Evolutionary conservation across 2,888 invertebrate genomes (phyloP), one percentile per base, ranked within the genome.

Genomic region (Melinopterus prodromus): DNA sequence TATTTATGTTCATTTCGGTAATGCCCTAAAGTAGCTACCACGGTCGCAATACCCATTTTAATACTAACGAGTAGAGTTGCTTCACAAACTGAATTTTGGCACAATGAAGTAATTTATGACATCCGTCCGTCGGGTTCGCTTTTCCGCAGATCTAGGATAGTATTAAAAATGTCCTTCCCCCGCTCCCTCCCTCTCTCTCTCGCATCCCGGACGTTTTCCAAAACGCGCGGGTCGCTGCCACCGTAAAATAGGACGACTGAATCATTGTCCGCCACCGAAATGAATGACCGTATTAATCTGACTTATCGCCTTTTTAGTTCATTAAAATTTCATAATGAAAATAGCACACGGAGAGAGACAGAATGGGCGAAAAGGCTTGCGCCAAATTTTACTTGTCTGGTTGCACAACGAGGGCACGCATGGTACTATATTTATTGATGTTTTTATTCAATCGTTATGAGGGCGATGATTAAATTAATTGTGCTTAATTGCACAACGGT

Each of bases 1-100:
- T 53, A 53, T 53, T 53, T 53, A 53, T 53, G 53, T 53, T 53
- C 53, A 53, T 53, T 53, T 53, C 53, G 53, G 53, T 53, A 53
- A 53, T 53, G 53, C 2, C 1, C 53, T 53, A 7, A 53, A 53
- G 53, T 53, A 53, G 53, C 53, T 9, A 53, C 53, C 2, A 9
- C 7, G 53, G 3, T 53, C 53, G 53, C 53, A 53, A 12, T 53
- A 53, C 53, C 53, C 53, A 53, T 53, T 53, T 53, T 53, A 53
- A 53, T 53, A 53, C 2, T 53, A 53, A 53, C 53, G 53, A 53
- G 53, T 53, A 12, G 53, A 53, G 53, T 12, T 53, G 53, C 53
- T 3, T 53, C 53, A 53, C 53, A 53, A 53, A 53, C 53, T 53
- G 53, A 53, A 53, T 53, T 53, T 53, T 53, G 53, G 53, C 53